phyloP scores from a whole-genome alignment of 1,140 invertebrate species.

The Sitophilus oryzae region DNA sequence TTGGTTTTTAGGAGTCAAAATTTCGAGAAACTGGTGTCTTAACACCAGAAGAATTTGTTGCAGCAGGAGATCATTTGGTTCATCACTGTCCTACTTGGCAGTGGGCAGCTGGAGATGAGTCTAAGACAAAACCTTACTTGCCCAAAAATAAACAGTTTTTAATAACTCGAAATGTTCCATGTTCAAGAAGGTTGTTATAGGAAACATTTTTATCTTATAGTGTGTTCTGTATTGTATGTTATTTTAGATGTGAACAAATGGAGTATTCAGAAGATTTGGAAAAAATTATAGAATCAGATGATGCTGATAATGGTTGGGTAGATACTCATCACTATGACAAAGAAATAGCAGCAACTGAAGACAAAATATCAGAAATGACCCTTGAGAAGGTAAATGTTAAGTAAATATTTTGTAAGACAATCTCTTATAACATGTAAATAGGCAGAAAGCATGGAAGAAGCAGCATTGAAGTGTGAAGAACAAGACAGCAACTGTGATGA shows the following conservation, averaged over 20 bases:
- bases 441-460: slow-evolving; percentile 44
- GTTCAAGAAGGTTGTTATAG: slow-evolving; percentile 66
- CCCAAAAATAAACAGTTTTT: slow-evolving; percentile 96
- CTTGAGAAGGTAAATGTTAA: slow-evolving; percentile 51
- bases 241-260: slow-evolving; percentile 54
- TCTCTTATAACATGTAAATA: slow-evolving; percentile 4
- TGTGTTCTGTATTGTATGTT: slow-evolving; percentile 14
- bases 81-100: slow-evolving; percentile 99
- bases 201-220: slow-evolving; percentile 47
- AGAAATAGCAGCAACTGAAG: slow-evolving; percentile 54
- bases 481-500: slow-evolving; percentile 68
- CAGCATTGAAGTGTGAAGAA: slow-evolving; percentile 33
- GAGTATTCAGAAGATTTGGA: slow-evolving; percentile 86
- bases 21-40: slow-evolving; percentile 97
- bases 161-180: slow-evolving; percentile 93
- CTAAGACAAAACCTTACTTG: slow-evolving; percentile 79
- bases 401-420: background rate
- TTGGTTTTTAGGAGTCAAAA: slow-evolving; percentile 88
- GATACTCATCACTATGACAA: slow-evolving; percentile 91
- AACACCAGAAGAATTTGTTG: slow-evolving; percentile 94
- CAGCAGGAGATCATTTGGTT: slow-evolving; percentile 95
- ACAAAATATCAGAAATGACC: slow-evolving; percentile 69
- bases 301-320: slow-evolving; percentile 94
- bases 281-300: slow-evolving; percentile 83
- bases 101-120: slow-evolving; percentile 89